Evolutionary conservation across 2,113 vertebrate genomes (phyloP).

Genomic region (Neolamprologus modestus): DNA sequence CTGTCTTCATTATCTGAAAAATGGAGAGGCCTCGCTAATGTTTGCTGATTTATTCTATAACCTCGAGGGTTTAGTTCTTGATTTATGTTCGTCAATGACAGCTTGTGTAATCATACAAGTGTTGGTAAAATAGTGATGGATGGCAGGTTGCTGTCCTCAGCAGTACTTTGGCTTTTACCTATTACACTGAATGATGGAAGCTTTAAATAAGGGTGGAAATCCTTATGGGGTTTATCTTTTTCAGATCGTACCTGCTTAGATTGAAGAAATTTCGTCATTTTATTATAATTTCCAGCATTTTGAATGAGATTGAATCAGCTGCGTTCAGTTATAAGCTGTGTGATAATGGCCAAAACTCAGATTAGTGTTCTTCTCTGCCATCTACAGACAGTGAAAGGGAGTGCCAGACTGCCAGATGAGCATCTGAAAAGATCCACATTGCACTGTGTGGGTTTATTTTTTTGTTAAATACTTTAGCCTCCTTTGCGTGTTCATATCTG

Average conservation of each 20-base stretch:
- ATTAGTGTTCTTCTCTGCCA: conserved; percentile 60
- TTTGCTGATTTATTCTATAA: conserved; percentile 59
- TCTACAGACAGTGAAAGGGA: conserved; percentile 58
- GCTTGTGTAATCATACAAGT: conserved; percentile 59
- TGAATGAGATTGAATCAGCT: neutral
- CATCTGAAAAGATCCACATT: neutral
- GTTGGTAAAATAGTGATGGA: conserved; percentile 68
- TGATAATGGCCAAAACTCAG: neutral
- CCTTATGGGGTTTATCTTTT: neutral
- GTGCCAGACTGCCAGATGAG: conserved; percentile 18
- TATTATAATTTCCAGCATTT: neutral
- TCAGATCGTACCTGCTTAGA: neutral
- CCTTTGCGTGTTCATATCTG: neutral
- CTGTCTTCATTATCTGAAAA: conserved; percentile 65
- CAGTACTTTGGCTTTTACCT: conserved; percentile 39
- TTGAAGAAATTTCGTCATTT: neutral
- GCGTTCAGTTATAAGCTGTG: neutral
- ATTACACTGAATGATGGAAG: conserved; percentile 43
- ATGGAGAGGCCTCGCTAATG: conserved; percentile 53
- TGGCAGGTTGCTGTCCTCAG: conserved; percentile 45
- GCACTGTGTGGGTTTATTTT: neutral
- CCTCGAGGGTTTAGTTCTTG: conserved; percentile 36
- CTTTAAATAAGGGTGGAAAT: neutral
- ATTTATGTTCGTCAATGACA: conserved; percentile 52
- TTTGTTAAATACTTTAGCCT: neutral